phyloP scores from a whole-genome alignment of 30 jellyfish, hydroid and myxozoan species.

The Sanderia malayensis region DNA sequence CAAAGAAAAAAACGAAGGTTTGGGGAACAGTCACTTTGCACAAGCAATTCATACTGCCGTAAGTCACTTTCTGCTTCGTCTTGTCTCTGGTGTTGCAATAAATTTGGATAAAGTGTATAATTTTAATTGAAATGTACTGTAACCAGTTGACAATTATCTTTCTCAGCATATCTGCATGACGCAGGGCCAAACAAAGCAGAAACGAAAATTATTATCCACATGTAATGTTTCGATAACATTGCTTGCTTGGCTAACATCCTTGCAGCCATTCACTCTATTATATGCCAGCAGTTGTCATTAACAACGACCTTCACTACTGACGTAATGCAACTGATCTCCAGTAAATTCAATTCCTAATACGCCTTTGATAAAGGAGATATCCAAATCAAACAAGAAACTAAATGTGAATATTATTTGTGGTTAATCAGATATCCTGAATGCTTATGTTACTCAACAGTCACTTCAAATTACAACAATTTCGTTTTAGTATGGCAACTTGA shows the following conservation, averaged over 20 bases:
- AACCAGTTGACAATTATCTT: conserved; percentile 38
- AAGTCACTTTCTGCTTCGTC: conserved; percentile 74
- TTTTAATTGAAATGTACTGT: conserved; percentile 56
- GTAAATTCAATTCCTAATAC: not conserved
- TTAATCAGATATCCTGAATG: not conserved
- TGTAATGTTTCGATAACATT: not conserved
- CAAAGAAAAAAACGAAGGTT: conserved; percentile 64
- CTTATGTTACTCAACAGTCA: no score
- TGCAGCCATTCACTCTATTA: no score
- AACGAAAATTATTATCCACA: no score
- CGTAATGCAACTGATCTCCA: conserved; percentile 3
- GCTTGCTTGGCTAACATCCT: no score
- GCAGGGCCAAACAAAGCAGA: conserved; percentile 14
- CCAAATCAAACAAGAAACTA: not conserved
- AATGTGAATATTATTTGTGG: not conserved
- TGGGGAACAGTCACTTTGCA: conserved; percentile 59
- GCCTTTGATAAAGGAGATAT: not conserved
- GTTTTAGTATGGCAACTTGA: not conserved
- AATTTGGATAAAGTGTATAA: conserved; percentile 61
- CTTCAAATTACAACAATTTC: no score
- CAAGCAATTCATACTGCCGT: conserved; percentile 47
- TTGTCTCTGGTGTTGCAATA: conserved; percentile 56
- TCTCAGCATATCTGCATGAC: conserved; percentile 39
- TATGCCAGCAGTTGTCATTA: not conserved
- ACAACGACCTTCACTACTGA: not conserved